Evolutionary conservation across 2,888 invertebrate species (phyloP).

Genomic region (Antheraea yamamai): DNA sequence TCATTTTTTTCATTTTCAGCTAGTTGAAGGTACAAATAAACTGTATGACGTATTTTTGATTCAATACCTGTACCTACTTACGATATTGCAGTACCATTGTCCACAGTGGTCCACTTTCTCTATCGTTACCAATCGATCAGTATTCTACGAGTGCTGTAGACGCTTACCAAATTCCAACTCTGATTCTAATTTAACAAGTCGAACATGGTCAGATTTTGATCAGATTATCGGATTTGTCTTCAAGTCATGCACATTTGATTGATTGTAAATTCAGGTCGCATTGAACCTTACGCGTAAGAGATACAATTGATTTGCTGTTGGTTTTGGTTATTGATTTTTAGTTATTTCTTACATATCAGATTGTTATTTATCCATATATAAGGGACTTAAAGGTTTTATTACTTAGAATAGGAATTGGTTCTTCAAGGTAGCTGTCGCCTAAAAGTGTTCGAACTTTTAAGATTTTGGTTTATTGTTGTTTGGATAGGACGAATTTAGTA

Average conservation of each 20-base stretch:
- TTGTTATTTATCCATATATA: not conserved
- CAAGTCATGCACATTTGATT: conserved; percentile 2
- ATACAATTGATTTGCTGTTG: not conserved
- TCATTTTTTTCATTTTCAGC: no score
- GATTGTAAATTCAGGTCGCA: not conserved
- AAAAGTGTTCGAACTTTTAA: no score
- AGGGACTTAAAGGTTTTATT: not conserved
- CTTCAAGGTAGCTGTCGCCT: no score
- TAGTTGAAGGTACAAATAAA: not conserved
- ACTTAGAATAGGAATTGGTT: no score
- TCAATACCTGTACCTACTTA: not conserved
- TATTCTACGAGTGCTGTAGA: not conserved
- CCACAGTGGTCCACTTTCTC: conserved; percentile 12
- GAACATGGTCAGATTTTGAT: not conserved
- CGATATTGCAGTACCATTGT: not conserved
- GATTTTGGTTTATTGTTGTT: no score
- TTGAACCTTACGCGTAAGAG: not conserved
- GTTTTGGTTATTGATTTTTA: not conserved
- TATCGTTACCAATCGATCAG: conserved; percentile 5
- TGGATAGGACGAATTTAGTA: no score
- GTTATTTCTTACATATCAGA: not conserved
- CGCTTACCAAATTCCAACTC: conserved; percentile 4
- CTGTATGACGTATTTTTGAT: not conserved
- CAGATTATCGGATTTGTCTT: conserved; percentile 4
- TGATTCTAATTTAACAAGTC: conserved; percentile 1